Evolutionary conservation across 2,888 invertebrate genomes (phyloP).

Genomic region (Cheilosia urbana): DNA sequence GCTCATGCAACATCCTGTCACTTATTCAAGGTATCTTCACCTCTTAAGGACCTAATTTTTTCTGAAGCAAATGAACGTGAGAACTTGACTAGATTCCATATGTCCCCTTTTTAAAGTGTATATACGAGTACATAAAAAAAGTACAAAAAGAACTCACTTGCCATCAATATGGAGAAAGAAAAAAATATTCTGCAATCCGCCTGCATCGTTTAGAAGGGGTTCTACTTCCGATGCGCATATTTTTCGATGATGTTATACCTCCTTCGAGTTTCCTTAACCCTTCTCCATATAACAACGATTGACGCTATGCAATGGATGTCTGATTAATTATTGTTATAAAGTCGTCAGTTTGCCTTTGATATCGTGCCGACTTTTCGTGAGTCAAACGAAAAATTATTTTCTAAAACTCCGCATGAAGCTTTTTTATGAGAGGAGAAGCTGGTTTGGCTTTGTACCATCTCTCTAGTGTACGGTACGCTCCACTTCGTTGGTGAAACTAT

Average conservation of each 20-base stretch:
- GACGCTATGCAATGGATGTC: constrained; percentile 26
- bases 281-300: constrained; percentile 28
- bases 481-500: constrained; percentile 46
- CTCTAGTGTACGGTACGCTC: constrained; percentile 15
- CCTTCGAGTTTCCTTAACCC: constrained; percentile 43
- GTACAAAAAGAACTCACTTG: constrained; percentile 10
- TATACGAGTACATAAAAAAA: neutral
- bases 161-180: neutral
- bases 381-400: constrained; percentile 56
- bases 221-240: constrained; percentile 18
- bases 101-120: neutral
- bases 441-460: neutral
- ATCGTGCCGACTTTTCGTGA: constrained; percentile 46
- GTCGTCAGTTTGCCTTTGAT: constrained; percentile 63
- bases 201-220: constrained; percentile 55
- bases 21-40: constrained; percentile 17
- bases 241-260: neutral
- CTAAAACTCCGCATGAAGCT: constrained; percentile 41
- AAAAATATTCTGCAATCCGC: constrained; percentile 4
- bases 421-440: neutral
- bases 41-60: constrained; percentile 7
- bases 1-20: constrained; percentile 7
- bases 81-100: constrained; percentile 45
- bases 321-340: constrained; percentile 70
- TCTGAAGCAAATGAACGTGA: constrained; percentile 58